Evolutionary conservation across 23 tunicate species (phyloP).

Genomic region (Halocynthia roretzi): DNA sequence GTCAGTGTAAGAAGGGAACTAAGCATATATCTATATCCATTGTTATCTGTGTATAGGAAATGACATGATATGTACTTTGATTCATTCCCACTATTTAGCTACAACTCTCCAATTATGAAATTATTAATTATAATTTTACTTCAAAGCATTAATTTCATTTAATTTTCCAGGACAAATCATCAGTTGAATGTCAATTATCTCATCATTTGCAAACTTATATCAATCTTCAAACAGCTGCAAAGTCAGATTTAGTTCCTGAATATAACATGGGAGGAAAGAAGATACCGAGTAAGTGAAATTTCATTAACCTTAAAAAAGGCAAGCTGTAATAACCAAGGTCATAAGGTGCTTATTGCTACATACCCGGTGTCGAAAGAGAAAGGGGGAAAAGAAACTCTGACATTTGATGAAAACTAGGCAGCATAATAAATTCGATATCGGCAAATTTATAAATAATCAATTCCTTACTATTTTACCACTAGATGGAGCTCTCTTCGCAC

Average conservation of each 20-base stretch:
- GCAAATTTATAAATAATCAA: not conserved
- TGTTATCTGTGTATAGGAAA: too few species aligned
- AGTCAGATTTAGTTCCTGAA: constrained; percentile 57
- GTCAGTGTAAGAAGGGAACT: too few species aligned
- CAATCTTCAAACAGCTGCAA: constrained; percentile 66
- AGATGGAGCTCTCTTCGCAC: constrained; percentile 79
- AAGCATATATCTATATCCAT: too few species aligned
- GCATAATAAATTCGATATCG: not conserved
- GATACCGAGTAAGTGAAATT: constrained; percentile 12
- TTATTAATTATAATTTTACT: too few species aligned
- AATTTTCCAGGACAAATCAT: constrained; percentile 71
- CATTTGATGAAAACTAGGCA: not conserved
- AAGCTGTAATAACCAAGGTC: not conserved
- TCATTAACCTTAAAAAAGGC: not conserved
- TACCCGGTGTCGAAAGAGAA: not conserved
- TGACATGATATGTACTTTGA: too few species aligned
- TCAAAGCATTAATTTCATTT: too few species aligned
- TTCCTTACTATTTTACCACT: not conserved
- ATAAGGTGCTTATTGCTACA: not conserved
- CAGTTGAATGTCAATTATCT: constrained; percentile 79
- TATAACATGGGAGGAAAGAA: not conserved
- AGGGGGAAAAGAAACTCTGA: not conserved
- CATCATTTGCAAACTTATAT: constrained; percentile 75
- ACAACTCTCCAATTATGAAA: too few species aligned
- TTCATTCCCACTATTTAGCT: too few species aligned